These are phyloP conservation scores for Drosophila quasianomalipes DNA, from an alignment of 2,888 invertebrate genomes.

Conservation along the genomic window DNA sequence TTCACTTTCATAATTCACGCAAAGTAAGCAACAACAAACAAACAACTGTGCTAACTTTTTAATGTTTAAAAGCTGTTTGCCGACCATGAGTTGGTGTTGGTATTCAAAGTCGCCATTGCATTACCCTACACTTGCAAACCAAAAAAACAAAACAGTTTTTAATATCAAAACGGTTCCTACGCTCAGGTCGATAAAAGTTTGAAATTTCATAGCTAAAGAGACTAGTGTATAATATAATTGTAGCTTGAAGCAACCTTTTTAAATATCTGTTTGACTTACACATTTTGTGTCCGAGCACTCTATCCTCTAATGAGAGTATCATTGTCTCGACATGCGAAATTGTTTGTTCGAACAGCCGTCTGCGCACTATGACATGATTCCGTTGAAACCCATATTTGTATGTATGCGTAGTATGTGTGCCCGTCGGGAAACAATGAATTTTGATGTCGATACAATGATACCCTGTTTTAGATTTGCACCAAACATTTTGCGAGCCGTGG, in stretches of 20 bases:
- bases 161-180: too few species aligned
- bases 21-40: conserved; percentile 28
- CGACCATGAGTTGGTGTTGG: not conserved
- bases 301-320: conserved; percentile 30
- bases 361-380: not conserved
- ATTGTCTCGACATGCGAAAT: conserved; percentile 11
- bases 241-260: not conserved
- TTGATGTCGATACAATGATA: not conserved
- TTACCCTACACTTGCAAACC: conserved; percentile 17
- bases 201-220: not conserved
- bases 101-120: conserved; percentile 8
- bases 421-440: not conserved
- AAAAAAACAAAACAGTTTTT: not conserved
- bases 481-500: not conserved
- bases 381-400: not conserved
- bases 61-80: conserved; percentile 54
- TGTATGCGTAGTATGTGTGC: not conserved
- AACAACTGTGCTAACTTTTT: conserved; percentile 65
- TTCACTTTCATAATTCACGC: conserved; percentile 60
- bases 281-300: not conserved
- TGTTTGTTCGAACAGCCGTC: not conserved
- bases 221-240: not conserved
- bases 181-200: not conserved
- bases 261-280: too few species aligned
- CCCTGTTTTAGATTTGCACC: not conserved